A percentile compares a stretch with the other conserved stretches of the same genome.
Conservation (phyloP, 2,797 vertebrate genomes). For the Chelonia mydas region DNA sequence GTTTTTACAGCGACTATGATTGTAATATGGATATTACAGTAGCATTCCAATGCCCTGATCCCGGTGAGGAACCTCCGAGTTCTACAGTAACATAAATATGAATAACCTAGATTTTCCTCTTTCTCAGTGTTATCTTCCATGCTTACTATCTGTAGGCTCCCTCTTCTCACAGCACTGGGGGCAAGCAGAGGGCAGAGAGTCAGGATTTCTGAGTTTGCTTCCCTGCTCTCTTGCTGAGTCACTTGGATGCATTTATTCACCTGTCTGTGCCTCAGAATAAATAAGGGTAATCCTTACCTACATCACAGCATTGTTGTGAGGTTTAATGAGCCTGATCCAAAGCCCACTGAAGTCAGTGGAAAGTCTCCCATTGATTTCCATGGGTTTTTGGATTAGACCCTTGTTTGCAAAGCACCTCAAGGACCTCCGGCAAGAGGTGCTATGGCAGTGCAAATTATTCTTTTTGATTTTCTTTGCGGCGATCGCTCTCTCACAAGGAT, state of each 20-base stretch:
- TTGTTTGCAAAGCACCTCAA: neutral
- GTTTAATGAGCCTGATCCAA: neutral
- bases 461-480: neutral
- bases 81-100: neutral
- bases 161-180: neutral
- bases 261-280: neutral
- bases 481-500: neutral
- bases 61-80: neutral
- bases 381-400: neutral
- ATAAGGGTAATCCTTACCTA: neutral
- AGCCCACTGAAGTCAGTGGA: neutral
- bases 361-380: neutral
- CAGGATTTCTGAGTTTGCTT: neutral
- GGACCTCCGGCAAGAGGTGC: neutral
- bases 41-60: neutral
- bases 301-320: neutral
- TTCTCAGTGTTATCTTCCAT: neutral
- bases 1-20: neutral
- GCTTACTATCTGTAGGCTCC: neutral
- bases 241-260: neutral
- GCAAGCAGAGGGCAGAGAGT: neutral
- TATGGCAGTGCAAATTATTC: neutral
- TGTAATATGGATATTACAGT: neutral
- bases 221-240: neutral
- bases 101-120: neutral